These are phyloP conservation scores for Mandrillus leucophaeus DNA, from an alignment of 2,113 vertebrate genomes.

Conservation along the genomic window DNA sequence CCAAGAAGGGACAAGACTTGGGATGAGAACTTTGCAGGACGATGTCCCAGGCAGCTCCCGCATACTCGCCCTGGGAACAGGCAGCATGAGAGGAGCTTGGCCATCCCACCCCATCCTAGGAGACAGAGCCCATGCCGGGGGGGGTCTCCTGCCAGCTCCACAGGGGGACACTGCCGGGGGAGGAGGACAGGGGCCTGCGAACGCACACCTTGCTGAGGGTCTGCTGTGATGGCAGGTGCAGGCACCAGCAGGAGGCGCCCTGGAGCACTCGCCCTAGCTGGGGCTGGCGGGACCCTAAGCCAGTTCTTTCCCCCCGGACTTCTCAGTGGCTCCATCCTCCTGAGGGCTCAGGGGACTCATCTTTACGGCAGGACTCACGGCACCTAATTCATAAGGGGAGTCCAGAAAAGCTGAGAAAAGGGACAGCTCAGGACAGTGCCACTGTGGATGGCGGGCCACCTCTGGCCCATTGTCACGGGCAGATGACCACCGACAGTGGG, in stretches of 20 bases:
- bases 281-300: fast-evolving
- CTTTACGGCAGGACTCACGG: fast-evolving
- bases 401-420: not conserved
- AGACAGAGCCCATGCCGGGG: not conserved
- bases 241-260: not conserved
- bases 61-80: fast-evolving
- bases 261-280: not conserved
- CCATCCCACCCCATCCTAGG: not conserved
- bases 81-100: too few species aligned
- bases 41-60: fast-evolving
- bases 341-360: fast-evolving
- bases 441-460: too few species aligned
- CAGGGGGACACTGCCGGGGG: not conserved
- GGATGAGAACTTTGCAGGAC: fast-evolving
- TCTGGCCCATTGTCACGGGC: not conserved
- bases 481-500: fast-evolving
- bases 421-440: not conserved
- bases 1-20: not conserved
- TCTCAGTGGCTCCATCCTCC: not conserved
- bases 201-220: too few species aligned
- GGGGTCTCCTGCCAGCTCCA: not conserved
- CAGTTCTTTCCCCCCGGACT: fast-evolving
- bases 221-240: too few species aligned
- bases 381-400: not conserved
- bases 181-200: not conserved